phyloP scores from a whole-genome alignment of 2,888 invertebrate genomes.

The Rhorus exstirpatorius region DNA sequence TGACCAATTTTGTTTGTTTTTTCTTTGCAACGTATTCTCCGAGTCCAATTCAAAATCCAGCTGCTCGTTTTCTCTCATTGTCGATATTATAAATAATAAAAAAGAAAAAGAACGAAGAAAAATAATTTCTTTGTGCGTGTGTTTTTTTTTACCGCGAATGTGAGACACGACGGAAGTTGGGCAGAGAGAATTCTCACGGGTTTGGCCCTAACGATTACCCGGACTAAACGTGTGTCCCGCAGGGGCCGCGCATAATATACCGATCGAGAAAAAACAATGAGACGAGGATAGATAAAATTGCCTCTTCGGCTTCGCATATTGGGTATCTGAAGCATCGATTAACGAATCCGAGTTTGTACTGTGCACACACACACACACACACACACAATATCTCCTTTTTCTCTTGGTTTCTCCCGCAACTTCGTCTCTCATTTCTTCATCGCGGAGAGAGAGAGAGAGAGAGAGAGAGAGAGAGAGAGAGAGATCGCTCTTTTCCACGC shows the following conservation, averaged over 20 bases:
- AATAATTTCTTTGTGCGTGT: neutral
- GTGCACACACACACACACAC: slow-evolving; percentile 4
- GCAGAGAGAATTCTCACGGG: slow-evolving; percentile 54
- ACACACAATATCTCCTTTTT: slow-evolving; percentile 9
- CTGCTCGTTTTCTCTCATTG: too few species aligned
- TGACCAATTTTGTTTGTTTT: slow-evolving; percentile 12
- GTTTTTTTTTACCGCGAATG: neutral
- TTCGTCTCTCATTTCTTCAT: slow-evolving; percentile 44
- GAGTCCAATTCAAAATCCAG: neutral
- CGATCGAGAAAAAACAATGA: slow-evolving; percentile 33
- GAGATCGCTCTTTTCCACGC: too few species aligned
- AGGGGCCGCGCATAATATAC: too few species aligned
- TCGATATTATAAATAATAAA: too few species aligned
- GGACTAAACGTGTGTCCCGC: slow-evolving; percentile 56
- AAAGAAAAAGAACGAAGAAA: neutral
- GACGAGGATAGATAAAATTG: slow-evolving; percentile 32
- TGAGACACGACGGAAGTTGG: slow-evolving; percentile 54
- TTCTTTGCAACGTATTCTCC: neutral
- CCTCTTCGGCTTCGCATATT: slow-evolving; percentile 34
- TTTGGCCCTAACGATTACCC: slow-evolving; percentile 52
- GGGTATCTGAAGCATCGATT: slow-evolving; percentile 3
- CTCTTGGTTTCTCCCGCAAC: slow-evolving; percentile 29
- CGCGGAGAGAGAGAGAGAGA: too few species aligned
- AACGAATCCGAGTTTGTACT: slow-evolving; percentile 12
- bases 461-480: slow-evolving; percentile 26